These are phyloP conservation scores for Andrena flavipes DNA, from an alignment of 2,888 invertebrate genomes.

Conservation along the genomic window DNA sequence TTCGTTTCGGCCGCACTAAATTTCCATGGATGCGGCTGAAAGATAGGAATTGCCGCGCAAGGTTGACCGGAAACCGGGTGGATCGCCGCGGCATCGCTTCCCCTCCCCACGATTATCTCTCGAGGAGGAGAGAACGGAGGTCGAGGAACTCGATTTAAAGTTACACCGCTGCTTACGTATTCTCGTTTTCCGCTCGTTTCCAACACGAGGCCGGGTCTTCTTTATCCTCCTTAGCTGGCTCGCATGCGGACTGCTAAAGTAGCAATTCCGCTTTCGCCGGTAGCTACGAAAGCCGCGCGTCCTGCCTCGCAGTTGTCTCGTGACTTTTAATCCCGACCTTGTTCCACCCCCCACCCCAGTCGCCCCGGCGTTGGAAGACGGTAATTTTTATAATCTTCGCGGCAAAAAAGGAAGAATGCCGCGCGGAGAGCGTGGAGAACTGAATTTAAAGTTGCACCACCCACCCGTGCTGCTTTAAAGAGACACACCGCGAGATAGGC, in stretches of 20 bases:
- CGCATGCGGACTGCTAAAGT: constrained; percentile 64
- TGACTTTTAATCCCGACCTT: constrained; percentile 71
- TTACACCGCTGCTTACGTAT: constrained; percentile 68
- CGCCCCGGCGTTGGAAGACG: constrained; percentile 31
- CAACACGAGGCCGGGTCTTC: constrained; percentile 49
- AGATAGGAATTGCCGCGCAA: constrained; percentile 25
- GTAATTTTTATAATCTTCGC: constrained; percentile 68
- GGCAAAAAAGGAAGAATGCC: constrained; percentile 10
- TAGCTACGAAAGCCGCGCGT: constrained; percentile 29
- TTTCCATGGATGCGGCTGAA: constrained; percentile 21
- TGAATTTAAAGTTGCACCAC: constrained; percentile 61
- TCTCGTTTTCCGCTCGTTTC: constrained; percentile 67
- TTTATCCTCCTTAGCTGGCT: constrained; percentile 63
- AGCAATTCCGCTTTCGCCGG: constrained; percentile 60
- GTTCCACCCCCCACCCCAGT: constrained; percentile 27
- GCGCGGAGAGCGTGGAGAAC: constrained; percentile 15
- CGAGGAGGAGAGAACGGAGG: constrained; percentile 1
- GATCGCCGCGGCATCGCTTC: not conserved
- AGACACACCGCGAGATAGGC: constrained; percentile 31
- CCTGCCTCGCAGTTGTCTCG: constrained; percentile 54
- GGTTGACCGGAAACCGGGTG: constrained; percentile 32
- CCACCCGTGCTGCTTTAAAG: constrained; percentile 43
- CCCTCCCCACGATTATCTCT: constrained; percentile 28
- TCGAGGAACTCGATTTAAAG: constrained; percentile 61
- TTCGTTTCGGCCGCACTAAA: constrained; percentile 34